Percentiles rank a stretch among this genome's conserved stretches.
Conservation (phyloP, 2,113 vertebrate genomes). For the Dermatemys mawii region DNA sequence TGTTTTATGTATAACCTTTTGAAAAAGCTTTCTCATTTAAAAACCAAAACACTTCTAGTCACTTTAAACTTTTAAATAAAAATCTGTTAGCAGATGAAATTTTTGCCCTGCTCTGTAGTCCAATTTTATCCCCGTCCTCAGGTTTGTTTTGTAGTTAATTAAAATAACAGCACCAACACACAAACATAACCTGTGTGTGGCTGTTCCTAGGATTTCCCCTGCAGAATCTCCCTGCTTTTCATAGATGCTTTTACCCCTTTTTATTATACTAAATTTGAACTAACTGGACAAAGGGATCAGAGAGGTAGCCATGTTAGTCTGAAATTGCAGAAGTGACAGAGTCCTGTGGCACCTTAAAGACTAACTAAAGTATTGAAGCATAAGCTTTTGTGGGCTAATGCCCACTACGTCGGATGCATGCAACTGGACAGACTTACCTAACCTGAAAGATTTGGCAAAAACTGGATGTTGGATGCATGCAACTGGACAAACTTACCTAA, state of each 20-base stretch:
- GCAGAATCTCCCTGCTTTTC: neutral
- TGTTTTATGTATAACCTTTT: neutral
- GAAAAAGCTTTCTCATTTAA: neutral
- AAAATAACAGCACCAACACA: neutral
- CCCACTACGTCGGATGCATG: no score
- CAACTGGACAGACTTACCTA: no score
- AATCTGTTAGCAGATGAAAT: constrained; percentile 1
- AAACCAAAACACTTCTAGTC: neutral
- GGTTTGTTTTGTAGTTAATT: constrained; percentile 27
- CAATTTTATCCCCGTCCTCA: neutral
- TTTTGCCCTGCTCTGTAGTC: neutral
- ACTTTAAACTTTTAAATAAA: neutral
- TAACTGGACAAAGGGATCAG: neutral
- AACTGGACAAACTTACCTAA: neutral
- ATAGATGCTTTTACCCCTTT: neutral
- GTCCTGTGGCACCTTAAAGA: no score
- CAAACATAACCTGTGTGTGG: neutral
- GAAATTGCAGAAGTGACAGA: no score
- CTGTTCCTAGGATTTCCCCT: neutral
- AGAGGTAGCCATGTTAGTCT: no score
- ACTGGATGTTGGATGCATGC: no score
- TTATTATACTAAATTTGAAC: neutral
- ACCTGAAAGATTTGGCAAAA: no score
- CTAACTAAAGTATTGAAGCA: no score
- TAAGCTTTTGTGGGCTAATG: no score